Base-by-base conservation (phyloP, 2,113 vertebrate species). In the Tonatia bakeri region DNA sequence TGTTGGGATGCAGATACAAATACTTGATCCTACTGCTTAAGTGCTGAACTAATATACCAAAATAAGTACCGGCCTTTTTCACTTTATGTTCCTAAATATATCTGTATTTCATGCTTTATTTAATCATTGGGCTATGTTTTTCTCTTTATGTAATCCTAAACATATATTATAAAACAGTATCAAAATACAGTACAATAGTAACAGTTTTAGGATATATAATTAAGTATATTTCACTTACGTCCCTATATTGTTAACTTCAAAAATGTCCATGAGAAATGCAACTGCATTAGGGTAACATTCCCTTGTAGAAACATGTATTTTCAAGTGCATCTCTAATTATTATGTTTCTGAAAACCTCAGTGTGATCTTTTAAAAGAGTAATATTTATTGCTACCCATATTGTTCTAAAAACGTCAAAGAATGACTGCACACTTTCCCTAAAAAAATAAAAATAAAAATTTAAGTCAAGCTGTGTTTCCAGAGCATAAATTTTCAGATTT, bases 371-470 rank as follows among this genome's bases (percentile, higher is more conserved):
- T 64, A 38, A 76, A 83, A 90, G 1, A 69, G 10, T 36, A 73
- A 75, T 84, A 50, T 79, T 87, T 54, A 75, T 76, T 75, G 14
- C 11, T 86, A 83, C 1, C 43, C 24, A 85, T 87, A 61, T 40
- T 91, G 20, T 69, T 90, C 52, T 79, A 87, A 86, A 36, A 50
- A 87, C 31, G 33, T 50, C 87, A 87, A 91, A 64, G 17, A 80
- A 81, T 81, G 36, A 70, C 20, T 94, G 10, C 0, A 52, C 5
- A 43, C 4, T 70, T 94, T 93, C 43, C 28, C 26, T 79, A 72
- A 80, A 97, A 90, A 70, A 45, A 10, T 72, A 28, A 96, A 90
- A 92, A 75, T 12, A 61, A 61, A 61, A 61, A 61, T 69, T 92
- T 81, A 92, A 84, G 65, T 72, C 54, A 90, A 93, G 52, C 9